A percentile compares a stretch with the other conserved stretches of the same genome.
These are phyloP conservation scores for Bilobella aurantiaca DNA, from an alignment of 1,140 invertebrate species.

Conservation along the genomic window DNA sequence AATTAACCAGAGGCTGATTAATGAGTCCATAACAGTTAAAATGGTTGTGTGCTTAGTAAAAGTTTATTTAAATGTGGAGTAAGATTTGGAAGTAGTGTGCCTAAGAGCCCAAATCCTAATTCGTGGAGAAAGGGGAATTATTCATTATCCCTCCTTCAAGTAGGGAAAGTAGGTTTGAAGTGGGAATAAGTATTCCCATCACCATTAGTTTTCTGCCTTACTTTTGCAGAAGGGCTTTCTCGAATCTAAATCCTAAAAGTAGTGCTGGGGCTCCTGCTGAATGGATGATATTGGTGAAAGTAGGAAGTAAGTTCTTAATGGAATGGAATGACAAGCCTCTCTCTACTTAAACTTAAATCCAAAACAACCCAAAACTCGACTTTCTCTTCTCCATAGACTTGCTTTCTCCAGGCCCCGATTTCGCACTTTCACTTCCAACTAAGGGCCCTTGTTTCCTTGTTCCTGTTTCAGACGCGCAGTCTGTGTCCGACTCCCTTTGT, in stretches of 20 bases:
- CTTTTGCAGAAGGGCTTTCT: too few species aligned
- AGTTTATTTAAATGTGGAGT: too few species aligned
- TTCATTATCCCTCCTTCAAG: not conserved
- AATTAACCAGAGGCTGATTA: too few species aligned
- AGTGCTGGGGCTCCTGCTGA: not conserved
- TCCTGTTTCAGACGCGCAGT: too few species aligned
- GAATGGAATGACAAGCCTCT: slow-evolving; percentile 5
- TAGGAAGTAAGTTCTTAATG: slow-evolving; percentile 6
- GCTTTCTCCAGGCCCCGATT: too few species aligned
- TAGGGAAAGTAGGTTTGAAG: not conserved
- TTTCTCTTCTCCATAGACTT: not conserved
- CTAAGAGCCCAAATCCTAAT: too few species aligned
- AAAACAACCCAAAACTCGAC: not conserved
- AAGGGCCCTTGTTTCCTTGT: too few species aligned
- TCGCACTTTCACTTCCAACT: not conserved
- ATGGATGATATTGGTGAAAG: not conserved
- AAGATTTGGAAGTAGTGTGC: not conserved
- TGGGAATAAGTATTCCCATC: not conserved
- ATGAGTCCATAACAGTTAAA: too few species aligned
- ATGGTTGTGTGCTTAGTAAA: too few species aligned
- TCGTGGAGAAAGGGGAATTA: not conserved
- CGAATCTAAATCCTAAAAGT: too few species aligned
- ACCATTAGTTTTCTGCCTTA: not conserved
- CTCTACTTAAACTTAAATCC: not conserved
- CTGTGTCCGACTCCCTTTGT: too few species aligned